Evolutionary conservation across 2,797 vertebrate species (phyloP), one percentile per base, ranked within the genome.

Genomic region (Enteromius paludinosus): DNA sequence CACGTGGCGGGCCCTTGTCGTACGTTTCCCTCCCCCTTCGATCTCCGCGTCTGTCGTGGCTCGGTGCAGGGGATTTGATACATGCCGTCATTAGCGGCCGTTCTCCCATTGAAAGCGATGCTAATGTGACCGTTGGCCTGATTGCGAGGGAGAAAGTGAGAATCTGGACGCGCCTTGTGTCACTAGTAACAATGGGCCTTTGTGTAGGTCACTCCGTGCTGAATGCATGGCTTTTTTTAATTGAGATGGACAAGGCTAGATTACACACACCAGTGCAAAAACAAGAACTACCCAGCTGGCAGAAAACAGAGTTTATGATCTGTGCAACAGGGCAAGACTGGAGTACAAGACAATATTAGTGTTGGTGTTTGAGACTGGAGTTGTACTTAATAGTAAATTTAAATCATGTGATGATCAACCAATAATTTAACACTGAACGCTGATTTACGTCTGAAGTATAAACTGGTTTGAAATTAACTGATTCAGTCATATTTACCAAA

Each of bases 211-310:
- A 84, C 86, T 87, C 70, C 87, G 86, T 82, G 74, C 81, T 90
- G 86, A 93, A 93, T 93, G 92, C 94, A 90, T 80, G 14, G 87
- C 86, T 91, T 92, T 89, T 87, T 92, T 92, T 92, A 91, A 92
- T 92, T 90, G 89, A 87, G 85, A 90, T n/a, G 41, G 43, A 85
- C 41, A 81, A 79, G 79, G 77, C 85, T 85, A 78, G 83, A 66
- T 88, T 83, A 85, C 84, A 86, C 82, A 75, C n/a, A 83, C 85
- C 45, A 52, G 56, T 68, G 81, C 33, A 69, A 75, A 75, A 79
- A 38, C 68, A 25, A 71, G 45, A 49, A 61, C 56, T 15, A 64
- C 66, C 25, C 0, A 35, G 10, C 43, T 23, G 18, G 54, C 35
- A 70, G 23, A 79, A 9, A 43, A 43, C 65, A 14, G 23, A 20